phyloP scores from a whole-genome alignment of 2,888 invertebrate species.

The Meloe dianella region DNA sequence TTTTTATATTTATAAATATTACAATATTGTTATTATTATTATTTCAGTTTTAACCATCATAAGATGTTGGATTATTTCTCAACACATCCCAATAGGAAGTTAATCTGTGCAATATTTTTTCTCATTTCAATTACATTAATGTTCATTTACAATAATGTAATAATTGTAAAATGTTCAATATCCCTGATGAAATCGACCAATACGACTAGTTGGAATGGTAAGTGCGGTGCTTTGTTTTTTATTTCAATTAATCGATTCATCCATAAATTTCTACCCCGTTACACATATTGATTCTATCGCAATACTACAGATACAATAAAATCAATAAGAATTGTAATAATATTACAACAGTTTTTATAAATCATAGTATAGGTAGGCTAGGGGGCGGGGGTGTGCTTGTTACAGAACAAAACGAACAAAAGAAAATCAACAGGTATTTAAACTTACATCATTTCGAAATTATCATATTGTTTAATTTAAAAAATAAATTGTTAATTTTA shows the following conservation, averaged over 20 bases:
- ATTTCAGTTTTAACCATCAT: neutral
- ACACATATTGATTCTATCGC: neutral
- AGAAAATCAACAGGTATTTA: no score
- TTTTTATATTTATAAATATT: neutral
- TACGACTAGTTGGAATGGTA: neutral
- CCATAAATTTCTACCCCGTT: neutral
- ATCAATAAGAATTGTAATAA: no score
- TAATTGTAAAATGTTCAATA: neutral
- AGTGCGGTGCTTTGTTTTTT: neutral
- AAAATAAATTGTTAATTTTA: no score
- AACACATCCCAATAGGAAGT: neutral
- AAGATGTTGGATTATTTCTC: neutral
- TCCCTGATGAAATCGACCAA: neutral
- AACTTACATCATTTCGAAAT: no score
- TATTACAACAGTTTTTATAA: no score
- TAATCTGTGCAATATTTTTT: neutral
- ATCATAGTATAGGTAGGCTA: no score
- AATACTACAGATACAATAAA: no score
- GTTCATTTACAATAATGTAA: neutral
- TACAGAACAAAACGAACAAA: no score
- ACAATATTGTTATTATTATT: no score
- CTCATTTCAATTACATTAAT: neutral
- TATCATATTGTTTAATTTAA: no score
- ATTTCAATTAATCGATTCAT: neutral
- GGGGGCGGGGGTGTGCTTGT: no score